These are phyloP conservation scores for Papilio polytes DNA, from an alignment of 1,140 invertebrate genomes.

Conservation along the genomic window DNA sequence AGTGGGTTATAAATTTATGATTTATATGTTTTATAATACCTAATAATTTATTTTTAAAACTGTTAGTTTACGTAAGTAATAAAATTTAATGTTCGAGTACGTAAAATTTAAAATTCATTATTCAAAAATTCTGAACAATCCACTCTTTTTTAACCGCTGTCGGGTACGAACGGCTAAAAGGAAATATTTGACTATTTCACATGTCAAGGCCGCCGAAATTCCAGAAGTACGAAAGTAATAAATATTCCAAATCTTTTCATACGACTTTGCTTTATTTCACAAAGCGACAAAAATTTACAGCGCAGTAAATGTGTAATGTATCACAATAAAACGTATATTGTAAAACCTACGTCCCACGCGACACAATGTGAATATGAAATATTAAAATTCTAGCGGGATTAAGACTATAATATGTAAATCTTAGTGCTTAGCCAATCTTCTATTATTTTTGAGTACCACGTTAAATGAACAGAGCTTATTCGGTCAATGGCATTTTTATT, in stretches of 20 bases:
- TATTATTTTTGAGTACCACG: background rate
- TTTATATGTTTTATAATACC: too few relatives aligned
- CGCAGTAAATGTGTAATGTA: background rate
- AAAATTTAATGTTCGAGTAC: background rate
- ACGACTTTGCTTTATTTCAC: background rate
- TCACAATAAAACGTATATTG: background rate
- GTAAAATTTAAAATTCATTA: background rate
- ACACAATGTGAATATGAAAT: background rate
- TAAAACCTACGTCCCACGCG: background rate
- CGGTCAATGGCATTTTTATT: background rate
- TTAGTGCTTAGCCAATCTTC: background rate
- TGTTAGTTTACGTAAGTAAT: too few relatives aligned
- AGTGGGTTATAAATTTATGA: too few relatives aligned
- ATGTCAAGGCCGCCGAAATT: background rate
- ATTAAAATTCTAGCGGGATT: background rate
- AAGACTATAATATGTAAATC: background rate
- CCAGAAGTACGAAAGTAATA: background rate
- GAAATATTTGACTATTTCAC: background rate
- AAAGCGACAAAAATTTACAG: background rate
- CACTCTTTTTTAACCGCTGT: background rate
- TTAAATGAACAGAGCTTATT: background rate
- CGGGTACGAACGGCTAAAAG: background rate
- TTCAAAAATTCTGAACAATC: background rate
- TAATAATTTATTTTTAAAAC: too few relatives aligned
- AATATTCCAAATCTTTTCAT: constrained; percentile 6